Evolutionary conservation across 2,888 invertebrate genomes (phyloP), one percentile per base, ranked within the genome.

Genomic region (Drosophila suboccidentalis): DNA sequence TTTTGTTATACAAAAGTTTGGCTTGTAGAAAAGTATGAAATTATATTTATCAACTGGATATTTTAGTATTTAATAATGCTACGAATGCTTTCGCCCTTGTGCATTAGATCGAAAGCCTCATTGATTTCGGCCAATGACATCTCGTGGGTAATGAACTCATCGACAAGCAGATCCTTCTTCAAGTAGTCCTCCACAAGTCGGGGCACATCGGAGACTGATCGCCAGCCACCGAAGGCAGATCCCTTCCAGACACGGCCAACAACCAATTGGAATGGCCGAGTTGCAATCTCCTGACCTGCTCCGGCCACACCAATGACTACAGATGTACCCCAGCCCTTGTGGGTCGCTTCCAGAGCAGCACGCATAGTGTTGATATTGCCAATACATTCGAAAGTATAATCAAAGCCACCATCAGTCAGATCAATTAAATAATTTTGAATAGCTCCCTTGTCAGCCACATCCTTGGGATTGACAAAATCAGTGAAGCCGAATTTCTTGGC

Each of bases 351-450:
- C 44, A 96, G 91, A 19, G 96, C 96, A 13, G 95, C 94, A 43
- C 96, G 94, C 97, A 97, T 97, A 0, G 96, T 96, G 47, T 95
- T 94, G 0, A 97, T 96, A 92, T 98, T 99, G 51, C 99, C 99
- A 89, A 99, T 97, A 91, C 99, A 99, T 93, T 99, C 99, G 93
- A 99, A 99, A 0, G 99, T 99, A 92, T 96, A 99, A 93, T 99
- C 99, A 62, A 98, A 94, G 4, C 99, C 99, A 39, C 99, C 99
- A 93, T 99, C 97, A 1, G 98, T 98, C 90, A 97, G 90, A 78
- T 97, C 98, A 22, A 97, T 94, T 8, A 99, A 93, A 34, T 97
- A 96, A 89, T 98, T 96, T 92, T 98, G 97, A 75, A 98, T 96
- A 1, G 97, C 95, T 0, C 92, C 92, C 91, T 95, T 96, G 49